Base-by-base conservation (phyloP, 2,797 vertebrate genomes). In the Parotocinclus haroldoi region DNA sequence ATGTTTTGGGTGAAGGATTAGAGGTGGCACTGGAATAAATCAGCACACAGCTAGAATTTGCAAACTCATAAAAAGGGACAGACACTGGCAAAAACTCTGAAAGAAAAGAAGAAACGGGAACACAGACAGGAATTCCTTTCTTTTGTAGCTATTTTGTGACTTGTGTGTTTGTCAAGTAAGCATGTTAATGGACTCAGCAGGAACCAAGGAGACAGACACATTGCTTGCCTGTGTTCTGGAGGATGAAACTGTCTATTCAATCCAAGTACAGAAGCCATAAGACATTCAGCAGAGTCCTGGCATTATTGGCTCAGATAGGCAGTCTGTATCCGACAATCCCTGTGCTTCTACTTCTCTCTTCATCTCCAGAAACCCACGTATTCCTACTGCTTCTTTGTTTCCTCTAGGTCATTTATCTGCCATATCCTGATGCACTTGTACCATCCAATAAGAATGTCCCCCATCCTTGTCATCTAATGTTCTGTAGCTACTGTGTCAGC, bases 61-160 rank as follows among this genome's bases (percentile, higher is more conserved):
- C 57, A 52, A 45, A 48, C 66, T 63, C 64, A 72, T 76, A 67
- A 76, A 27, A 63, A 67, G 48, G 42, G 37, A 69, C 48, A 56
- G 46, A 69, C 66, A 59, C 67, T 46, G 48, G 42, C 61, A 49
- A 71, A 75, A 19, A 10, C 9, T 16, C 18, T 14, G 27, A 50
- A 38, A 39, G 59, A 50, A 10, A 27, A n/a, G 53, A 19, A 13
- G 16, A 3, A 36, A 13, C 9, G 42, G 44, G n/a, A 3, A 17
- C 6, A 13, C 8, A 7, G 10, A 39, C 83, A 75, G 80, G 84
- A 86, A 74, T 70, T 69, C 81, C 76, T 81, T 79, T 64, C 77
- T 74, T 84, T 84, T 84, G 80, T 71, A 84, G 79, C 75, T 78
- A 86, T 86, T 85, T 84, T 83, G 85, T 68, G 75, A 80, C 80